phyloP scores from a whole-genome alignment of 1,140 invertebrate genomes.

The Heliothis virescens region DNA sequence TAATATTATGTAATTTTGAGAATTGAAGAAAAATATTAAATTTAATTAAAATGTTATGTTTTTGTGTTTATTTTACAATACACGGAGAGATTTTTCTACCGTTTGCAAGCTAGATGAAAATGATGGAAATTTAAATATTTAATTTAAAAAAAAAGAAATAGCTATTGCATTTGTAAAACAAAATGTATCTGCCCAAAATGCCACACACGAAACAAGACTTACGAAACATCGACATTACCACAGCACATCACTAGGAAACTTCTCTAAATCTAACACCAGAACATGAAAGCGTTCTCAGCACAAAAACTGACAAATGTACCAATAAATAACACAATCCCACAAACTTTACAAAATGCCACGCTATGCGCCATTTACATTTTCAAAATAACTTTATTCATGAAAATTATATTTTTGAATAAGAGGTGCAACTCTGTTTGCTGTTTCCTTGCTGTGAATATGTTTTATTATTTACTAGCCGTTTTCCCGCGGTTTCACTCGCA shows the following conservation, averaged over 20 bases:
- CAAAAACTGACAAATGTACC: constrained; percentile 13
- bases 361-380: not conserved
- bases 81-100: no score
- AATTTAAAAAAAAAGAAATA: no score
- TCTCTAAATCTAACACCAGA: constrained; percentile 6
- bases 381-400: constrained; percentile 21
- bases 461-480: no score
- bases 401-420: constrained; percentile 21
- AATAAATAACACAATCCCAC: constrained; percentile 4
- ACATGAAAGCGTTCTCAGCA: constrained; percentile 7
- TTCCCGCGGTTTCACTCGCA: no score
- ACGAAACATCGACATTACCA: not conserved
- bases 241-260: not conserved
- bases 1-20: no score
- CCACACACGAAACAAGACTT: not conserved
- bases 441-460: not conserved
- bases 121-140: no score
- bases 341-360: not conserved
- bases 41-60: no score
- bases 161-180: no score
- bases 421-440: not conserved
- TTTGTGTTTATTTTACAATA: no score
- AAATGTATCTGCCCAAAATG: not conserved
- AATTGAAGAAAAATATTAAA: no score
- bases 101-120: no score